Conservation (phyloP, 1,140 invertebrate species). For the Asbolus verrucosus region DNA sequence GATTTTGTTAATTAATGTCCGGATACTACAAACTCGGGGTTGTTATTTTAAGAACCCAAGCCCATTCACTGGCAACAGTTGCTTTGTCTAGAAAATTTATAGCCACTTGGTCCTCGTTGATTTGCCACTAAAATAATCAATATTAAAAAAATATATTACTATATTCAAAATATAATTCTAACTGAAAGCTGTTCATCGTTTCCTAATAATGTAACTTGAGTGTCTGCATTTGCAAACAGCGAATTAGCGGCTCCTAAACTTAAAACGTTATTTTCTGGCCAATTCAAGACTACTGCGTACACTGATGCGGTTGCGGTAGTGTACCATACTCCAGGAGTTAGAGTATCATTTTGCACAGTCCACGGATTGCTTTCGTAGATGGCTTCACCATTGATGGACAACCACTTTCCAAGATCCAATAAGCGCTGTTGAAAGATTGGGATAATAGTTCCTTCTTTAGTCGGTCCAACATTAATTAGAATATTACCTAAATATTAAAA, state of each 20-base stretch:
- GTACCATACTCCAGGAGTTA: conserved; percentile 81
- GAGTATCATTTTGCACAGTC: conserved; percentile 85
- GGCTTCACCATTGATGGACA: conserved; percentile 87
- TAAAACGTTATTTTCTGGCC: conserved; percentile 73
- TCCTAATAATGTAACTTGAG: conserved; percentile 65
- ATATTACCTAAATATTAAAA: conserved; percentile 78
- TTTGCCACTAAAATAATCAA: conserved; percentile 38
- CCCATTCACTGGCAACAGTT: conserved; percentile 56
- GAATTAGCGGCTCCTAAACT: conserved; percentile 65
- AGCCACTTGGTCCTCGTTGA: conserved; percentile 45
- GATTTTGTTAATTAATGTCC: no score
- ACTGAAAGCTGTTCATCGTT: conserved; percentile 57
- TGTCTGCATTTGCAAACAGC: conserved; percentile 61
- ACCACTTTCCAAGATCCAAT: conserved; percentile 79
- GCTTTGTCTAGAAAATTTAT: conserved; percentile 60
- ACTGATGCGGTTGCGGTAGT: conserved; percentile 69
- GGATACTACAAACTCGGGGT: no score
- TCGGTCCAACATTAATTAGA: conserved; percentile 91
- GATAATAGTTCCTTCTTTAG: conserved; percentile 86
- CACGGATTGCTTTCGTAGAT: conserved; percentile 88
- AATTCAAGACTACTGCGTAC: conserved; percentile 76
- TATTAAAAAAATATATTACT: conserved; percentile 10
- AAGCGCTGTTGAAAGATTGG: conserved; percentile 93
- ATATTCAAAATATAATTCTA: no score
- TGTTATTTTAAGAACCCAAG: conserved; percentile 53